Base-by-base conservation (phyloP, 2,113 vertebrate genomes). In the Gadus macrocephalus region DNA sequence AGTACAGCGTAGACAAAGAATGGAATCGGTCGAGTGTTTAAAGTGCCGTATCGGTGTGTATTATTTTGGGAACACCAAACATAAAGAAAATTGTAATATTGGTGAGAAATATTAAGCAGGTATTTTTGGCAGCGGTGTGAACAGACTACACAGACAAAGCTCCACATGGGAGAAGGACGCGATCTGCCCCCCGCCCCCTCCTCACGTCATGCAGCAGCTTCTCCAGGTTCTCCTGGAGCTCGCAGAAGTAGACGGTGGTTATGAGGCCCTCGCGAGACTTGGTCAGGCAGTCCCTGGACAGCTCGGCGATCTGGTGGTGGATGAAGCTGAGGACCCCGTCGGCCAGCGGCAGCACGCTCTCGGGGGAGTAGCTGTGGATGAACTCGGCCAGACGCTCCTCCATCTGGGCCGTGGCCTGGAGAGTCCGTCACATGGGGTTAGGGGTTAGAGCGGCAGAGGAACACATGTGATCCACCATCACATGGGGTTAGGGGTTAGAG, bases 271-370 rank as follows among this genome's bases (percentile, higher is more conserved):
- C 94, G 0, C 88, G 93, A 2, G 96, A 95, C 85, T 96, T 98
- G 80, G 92, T 91, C 86, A 97, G 89, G 85, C 96, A 98, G 86
- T 98, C 95, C 0, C 96, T 87, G 14, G 96, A 93, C 89, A 98
- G 89, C 88, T 98, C 96, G 0, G 93, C 93, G 64, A 98, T 90
- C 88, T 98, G 96, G 87, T 98, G 96, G 87, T 98, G 96, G 87
- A 98, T 98, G 85, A 98, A 98, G 88, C 95, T 98, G 73, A 98
- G 94, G 70, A 95, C 94, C 0, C 96, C 96, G 0, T 98, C 96
- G 0, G 95, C 95, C 89, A 98, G 85, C 0, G 95, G 96, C 5
- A 96, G 86, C 64, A 94, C 94, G 14, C 85, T 95, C 81, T 95
- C 95, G 0, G 95, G 95, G 16, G 93, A 92, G 64, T 91, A 95